Evolutionary conservation across 2,888 invertebrate genomes (phyloP), one percentile per base, ranked within the genome.

Genomic region (Hofmannophila pseudospretella): DNA sequence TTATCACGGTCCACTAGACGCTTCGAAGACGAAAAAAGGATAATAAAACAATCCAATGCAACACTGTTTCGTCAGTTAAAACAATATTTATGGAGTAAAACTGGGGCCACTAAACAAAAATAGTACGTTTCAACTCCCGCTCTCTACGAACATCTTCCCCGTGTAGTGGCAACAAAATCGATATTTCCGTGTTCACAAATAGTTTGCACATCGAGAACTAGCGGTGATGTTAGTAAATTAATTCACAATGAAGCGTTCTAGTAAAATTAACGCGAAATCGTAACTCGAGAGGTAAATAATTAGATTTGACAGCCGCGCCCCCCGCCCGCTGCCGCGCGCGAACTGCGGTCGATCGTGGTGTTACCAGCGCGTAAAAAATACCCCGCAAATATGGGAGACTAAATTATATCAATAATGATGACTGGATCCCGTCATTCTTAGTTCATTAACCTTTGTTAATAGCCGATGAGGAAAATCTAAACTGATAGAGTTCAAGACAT

Each of bases 31-130:
- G 40, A 36, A 55, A 57, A 60, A 48, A 47, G 7, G 48, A 43
- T 36, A 43, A 41, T 46, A 52, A 58, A 69, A 59, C n/a, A 61
- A 67, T 49, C 39, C 49, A 60, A 58, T 59, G 60, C 59, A 68
- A 53, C 62, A 55, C 48, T 42, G 51, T 77, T 69, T 71, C 79
- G 59, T 69, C 69, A 78, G 63, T 57, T 68, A 74, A 73, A 72
- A 78, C 78, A 81, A 79, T 84, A 80, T 81, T 79, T 80, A 80
- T 38, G 22, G 74, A 61, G 66, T 69, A 63, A 65, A 78, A 73
- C 64, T 72, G 11, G 71, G 69, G 73, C 72, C 76, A 64, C 68
- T 64, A 71, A 79, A 82, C 72, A 72, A 80, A 84, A 85, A 85
- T 85, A 84, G 80, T 54, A 50, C 50, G 51, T 52, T 27, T 11